Percentiles rank a stretch among this genome's conserved stretches.
phyloP scores from a whole-genome alignment of 2,113 vertebrate species.

The Anoplopoma fimbria region DNA sequence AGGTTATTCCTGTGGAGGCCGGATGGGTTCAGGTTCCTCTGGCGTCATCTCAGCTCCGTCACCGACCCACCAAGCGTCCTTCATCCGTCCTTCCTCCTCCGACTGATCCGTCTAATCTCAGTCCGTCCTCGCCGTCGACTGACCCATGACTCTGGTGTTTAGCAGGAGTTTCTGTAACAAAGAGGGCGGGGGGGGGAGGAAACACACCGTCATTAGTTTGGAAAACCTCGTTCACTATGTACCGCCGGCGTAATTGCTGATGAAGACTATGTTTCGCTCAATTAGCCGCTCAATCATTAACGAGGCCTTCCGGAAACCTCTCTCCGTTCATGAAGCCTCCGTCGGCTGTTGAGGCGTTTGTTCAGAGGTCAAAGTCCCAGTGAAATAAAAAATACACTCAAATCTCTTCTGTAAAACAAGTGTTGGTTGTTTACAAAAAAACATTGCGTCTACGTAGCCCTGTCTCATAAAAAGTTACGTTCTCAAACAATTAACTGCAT shows the following conservation, averaged over 20 bases:
- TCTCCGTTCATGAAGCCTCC: neutral
- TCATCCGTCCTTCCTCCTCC: constrained; percentile 4
- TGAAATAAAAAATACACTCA: neutral
- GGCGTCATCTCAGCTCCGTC: constrained; percentile 38
- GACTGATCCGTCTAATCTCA: neutral
- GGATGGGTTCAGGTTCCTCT: constrained; percentile 5
- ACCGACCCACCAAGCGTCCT: neutral
- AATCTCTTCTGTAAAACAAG: too few relatives aligned
- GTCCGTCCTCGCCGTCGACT: neutral
- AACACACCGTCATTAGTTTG: constrained; percentile 58
- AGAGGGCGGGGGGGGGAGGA: neutral
- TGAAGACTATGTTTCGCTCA: constrained; percentile 64
- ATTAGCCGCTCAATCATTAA: constrained; percentile 75
- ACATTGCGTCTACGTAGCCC: too few relatives aligned
- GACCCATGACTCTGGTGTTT: constrained; percentile 13
- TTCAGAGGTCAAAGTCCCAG: neutral
- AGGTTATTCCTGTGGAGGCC: constrained; percentile 22
- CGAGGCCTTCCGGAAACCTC: constrained; percentile 39
- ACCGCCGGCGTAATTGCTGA: constrained; percentile 68
- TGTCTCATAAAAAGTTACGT: too few relatives aligned
- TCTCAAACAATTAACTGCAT: too few relatives aligned
- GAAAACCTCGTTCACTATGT: constrained; percentile 52
- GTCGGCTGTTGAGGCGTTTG: neutral
- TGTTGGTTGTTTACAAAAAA: too few relatives aligned
- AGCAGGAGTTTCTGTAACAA: constrained; percentile 6